A percentile compares a stretch with the other conserved stretches of the same genome.
Conservation (phyloP, 2,113 vertebrate genomes). For the Hydrolagus affinis region DNA sequence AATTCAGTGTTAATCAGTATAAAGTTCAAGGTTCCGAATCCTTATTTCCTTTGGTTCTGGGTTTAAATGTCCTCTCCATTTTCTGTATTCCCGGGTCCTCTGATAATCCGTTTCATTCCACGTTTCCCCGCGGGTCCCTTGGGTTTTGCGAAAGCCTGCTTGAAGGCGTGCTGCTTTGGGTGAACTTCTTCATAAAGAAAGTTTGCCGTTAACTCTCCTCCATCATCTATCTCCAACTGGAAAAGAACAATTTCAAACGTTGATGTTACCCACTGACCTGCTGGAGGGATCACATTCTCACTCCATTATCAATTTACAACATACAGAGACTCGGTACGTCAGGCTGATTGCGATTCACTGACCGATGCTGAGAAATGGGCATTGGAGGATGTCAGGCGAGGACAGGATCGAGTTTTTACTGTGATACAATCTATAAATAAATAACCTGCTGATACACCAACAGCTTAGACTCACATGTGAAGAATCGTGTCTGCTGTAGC, state of each 20-base stretch:
- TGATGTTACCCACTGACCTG: background rate
- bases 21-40: conserved; percentile 19
- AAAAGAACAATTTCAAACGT: conserved; percentile 8
- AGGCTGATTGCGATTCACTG: too few relatives aligned
- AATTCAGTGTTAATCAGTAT: conserved; percentile 22
- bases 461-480: too few relatives aligned
- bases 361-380: too few relatives aligned
- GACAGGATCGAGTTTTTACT: too few relatives aligned
- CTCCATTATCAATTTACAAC: too few relatives aligned
- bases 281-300: too few relatives aligned
- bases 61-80: conserved; percentile 83
- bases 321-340: too few relatives aligned
- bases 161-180: conserved; percentile 87
- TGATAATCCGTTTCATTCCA: conserved; percentile 90
- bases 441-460: too few relatives aligned
- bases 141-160: conserved; percentile 90
- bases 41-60: conserved; percentile 23
- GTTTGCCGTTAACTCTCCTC: conserved; percentile 79
- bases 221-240: conserved; percentile 88
- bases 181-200: conserved; percentile 95
- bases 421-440: too few relatives aligned
- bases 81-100: conserved; percentile 64
- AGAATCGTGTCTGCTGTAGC: too few relatives aligned
- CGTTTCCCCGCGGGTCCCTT: conserved; percentile 87
- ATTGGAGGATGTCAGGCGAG: too few relatives aligned